Base-by-base conservation (phyloP, 2,797 vertebrate genomes). In the Fistularia tabacaria region DNA sequence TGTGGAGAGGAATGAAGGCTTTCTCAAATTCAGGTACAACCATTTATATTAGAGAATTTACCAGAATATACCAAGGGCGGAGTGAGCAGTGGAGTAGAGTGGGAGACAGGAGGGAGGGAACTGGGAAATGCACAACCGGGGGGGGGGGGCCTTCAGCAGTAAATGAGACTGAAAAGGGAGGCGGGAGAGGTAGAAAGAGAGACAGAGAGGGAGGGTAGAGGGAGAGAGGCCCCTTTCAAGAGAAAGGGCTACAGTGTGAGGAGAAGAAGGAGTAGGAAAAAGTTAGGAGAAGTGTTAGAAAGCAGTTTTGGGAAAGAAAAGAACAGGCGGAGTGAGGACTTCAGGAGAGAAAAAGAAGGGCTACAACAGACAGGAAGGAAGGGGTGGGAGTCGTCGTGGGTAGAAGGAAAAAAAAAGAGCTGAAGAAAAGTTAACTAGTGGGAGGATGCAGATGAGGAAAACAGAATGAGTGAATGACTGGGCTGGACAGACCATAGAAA, bases 371-470 rank as follows among this genome's bases (percentile, higher is more conserved):
- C 79, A 88, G 86, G 80, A 88, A 87, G 84, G 79, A 85, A 80
- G 62, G 80, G 82, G 84, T 83, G 76, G 80, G 85, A 75, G 66
- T 72, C 62, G 75, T 75, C 66, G 72, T 60, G 74, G 50, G 67
- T 54, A 64, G 67, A 79, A 69, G 45, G 57, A 56, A 59, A 74
- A 76, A 77, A 76, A 68, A 57, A 68, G 51, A 73, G 75, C 74
- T 70, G 69, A 67, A 68, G 82, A 88, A 85, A 90, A 86, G 80
- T 87, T 89, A 85, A 82, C 67, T 83, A 82, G 76, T 74, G 82
- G 81, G 59, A 62, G 85, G 81, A 76, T 74, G 73, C 78, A 90
- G 90, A 91, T 91, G 89, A 90, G 86, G 86, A 91, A 91, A 90
- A 83, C 88, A 90, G 90, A 76, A 64, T 42, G 74, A 73, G 83